Percentiles rank a stretch among this genome's conserved stretches.
Conservation (phyloP, 2,888 invertebrate species). For the Epinotia demarniana region DNA sequence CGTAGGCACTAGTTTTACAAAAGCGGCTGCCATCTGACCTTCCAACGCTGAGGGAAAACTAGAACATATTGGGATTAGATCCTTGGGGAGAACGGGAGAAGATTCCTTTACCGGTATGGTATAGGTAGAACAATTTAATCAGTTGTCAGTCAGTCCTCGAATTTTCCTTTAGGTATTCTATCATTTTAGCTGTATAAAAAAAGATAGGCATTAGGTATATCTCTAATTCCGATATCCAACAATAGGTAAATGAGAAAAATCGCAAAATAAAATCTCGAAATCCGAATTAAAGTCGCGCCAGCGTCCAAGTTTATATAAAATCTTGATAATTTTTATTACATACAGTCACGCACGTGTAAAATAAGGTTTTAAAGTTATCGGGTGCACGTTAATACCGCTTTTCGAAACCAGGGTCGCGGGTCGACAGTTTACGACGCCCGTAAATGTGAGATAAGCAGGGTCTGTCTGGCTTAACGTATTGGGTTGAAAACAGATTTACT, state of each 20-base stretch:
- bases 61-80: too few relatives aligned
- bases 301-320: constrained; percentile 20
- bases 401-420: constrained; percentile 9
- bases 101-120: too few relatives aligned
- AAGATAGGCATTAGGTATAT: too few relatives aligned
- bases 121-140: too few relatives aligned
- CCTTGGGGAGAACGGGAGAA: too few relatives aligned
- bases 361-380: constrained; percentile 35
- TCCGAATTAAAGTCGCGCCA: constrained; percentile 14
- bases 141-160: too few relatives aligned
- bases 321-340: constrained; percentile 31
- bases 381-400: neutral
- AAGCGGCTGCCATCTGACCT: too few relatives aligned
- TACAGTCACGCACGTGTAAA: constrained; percentile 13
- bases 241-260: neutral
- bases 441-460: neutral
- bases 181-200: too few relatives aligned
- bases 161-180: too few relatives aligned
- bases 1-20: too few relatives aligned
- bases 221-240: neutral
- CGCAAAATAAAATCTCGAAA: constrained; percentile 1
- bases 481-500: neutral
- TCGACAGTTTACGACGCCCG: neutral
- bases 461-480: neutral
- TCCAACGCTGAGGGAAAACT: too few relatives aligned